Evolutionary conservation across 2,797 vertebrate species (phyloP), one percentile per base, ranked within the genome.

Genomic region (Pangasius macronema): DNA sequence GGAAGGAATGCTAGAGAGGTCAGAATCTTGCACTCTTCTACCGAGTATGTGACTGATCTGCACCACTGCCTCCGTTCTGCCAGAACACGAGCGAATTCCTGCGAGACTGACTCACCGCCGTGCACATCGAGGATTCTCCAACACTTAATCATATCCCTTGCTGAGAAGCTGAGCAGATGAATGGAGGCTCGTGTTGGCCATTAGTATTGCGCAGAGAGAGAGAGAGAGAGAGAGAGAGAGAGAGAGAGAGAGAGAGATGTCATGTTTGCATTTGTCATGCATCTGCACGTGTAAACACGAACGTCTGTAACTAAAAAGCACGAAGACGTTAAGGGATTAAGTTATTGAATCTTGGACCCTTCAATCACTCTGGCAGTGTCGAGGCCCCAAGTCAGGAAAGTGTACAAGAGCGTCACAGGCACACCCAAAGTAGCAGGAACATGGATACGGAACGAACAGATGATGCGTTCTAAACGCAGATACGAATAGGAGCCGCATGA

Each of bases 1-100:
- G 27, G 46, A 68, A 9, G 11, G 70, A 42, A 11, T 42, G 36
- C 20, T 53, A 14, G 2, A 53, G n/a, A n/a, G 20, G 30, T 36
- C 2, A 33, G 75, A 13, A 6, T 22, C 3, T 24, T 10, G 18
- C n/a, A 3, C 51, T 55, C 3, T 55, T 57, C 18, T 39, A 0
- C n/a, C 0, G 30, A 80, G 27, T 8, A 30, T n/a, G n/a, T 30
- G 30, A 30, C 11, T 53, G 46, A 59, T 86, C 49, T 36, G 5
- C 85, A 46, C 16, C 49, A 16, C 36, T 5, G 13, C 42, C 72
- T 67, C 75, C 36, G n/a, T 83, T 83, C 73, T 70, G 72, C 51
- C 67, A 51, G 61, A 59, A 87, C 86, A 79, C 18, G 39, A 84
- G 9, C 30, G 53, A 53, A 84, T 85, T 85, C 87, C 83, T 18